Evolutionary conservation across 2,797 vertebrate genomes (phyloP), one percentile per base, ranked within the genome.

Genomic region (Sphaeramia orbicularis): DNA sequence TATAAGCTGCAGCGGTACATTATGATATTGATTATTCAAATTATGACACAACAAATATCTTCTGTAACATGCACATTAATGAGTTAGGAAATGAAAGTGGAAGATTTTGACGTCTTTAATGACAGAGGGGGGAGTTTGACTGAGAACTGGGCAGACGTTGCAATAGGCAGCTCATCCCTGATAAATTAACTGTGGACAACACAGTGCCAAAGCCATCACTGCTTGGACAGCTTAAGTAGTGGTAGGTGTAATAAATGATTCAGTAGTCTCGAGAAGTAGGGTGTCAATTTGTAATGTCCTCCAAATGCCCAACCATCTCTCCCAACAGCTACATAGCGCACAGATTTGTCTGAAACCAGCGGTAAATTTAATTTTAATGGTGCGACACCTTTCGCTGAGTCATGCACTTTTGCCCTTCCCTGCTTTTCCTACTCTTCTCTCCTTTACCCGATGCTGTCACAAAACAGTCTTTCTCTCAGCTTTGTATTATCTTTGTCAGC

Each of bases 281-380:
- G 70, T 91, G 90, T 90, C 91, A 86, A 91, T 93, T 91, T 91
- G 88, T 91, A 88, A 87, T 58, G 89, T 93, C 90, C 91, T 89
- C 87, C 83, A 91, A 91, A 92, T 84, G 75, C 82, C 84, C 84
- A 83, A 60, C 64, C 80, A 69, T 65, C 74, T 73, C 80, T 47
- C 59, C 65, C 76, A 74, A 57, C 76, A 74, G 74, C 78, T 60
- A 57, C 69, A 9, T 56, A 67, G 76, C 85, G 71, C 68, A 80
- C 71, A 86, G 81, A 88, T 91, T 86, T 80, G 87, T 86, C 83
- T 86, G 88, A 92, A 93, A 90, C 86, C 71, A 72, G 86, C 89
- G 83, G 87, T 93, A 93, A 92, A 94, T 94, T 91, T 85, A 74
- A 91, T 93, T 94, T 94, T 93, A 94, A 93, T 93, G 85, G 88